Evolutionary conservation across 2,888 invertebrate species (phyloP).

Genomic region (Lasius platythorax): DNA sequence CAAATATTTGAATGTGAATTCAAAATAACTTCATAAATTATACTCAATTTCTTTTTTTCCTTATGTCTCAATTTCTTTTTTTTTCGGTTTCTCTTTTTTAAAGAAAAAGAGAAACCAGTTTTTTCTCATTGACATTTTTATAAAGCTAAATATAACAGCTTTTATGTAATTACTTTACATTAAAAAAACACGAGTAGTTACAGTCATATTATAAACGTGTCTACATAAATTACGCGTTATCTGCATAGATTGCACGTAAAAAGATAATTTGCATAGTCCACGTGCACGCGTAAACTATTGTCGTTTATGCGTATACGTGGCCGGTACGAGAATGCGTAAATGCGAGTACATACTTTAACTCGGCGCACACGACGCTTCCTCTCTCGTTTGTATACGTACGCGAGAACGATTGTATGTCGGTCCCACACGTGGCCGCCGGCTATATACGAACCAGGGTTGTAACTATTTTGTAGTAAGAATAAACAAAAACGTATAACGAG

Average conservation of each 20-base stretch:
- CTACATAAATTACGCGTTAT: constrained; percentile 40
- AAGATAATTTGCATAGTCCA: constrained; percentile 36
- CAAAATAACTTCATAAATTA: neutral
- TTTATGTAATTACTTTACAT: neutral
- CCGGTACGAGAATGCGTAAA: constrained; percentile 35
- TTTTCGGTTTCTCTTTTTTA: no score
- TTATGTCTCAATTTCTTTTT: neutral
- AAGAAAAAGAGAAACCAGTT: neutral
- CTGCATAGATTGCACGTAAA: constrained; percentile 35
- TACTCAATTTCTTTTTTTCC: neutral
- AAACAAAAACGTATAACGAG: neutral
- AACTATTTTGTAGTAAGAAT: neutral
- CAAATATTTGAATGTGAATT: neutral
- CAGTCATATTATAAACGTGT: constrained; percentile 17
- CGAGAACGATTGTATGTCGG: constrained; percentile 19
- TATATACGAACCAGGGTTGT: neutral
- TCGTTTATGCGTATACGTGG: constrained; percentile 35
- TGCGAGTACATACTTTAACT: constrained; percentile 53
- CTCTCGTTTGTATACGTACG: constrained; percentile 3
- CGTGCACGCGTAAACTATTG: constrained; percentile 34
- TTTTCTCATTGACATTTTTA: neutral
- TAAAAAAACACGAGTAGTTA: constrained; percentile 8
- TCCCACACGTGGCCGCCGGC: constrained; percentile 50
- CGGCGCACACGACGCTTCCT: constrained; percentile 22
- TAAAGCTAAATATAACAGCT: neutral